Evolutionary conservation across 2,797 vertebrate genomes (phyloP), one percentile per base, ranked within the genome.

Genomic region (Alosa sapidissima): DNA sequence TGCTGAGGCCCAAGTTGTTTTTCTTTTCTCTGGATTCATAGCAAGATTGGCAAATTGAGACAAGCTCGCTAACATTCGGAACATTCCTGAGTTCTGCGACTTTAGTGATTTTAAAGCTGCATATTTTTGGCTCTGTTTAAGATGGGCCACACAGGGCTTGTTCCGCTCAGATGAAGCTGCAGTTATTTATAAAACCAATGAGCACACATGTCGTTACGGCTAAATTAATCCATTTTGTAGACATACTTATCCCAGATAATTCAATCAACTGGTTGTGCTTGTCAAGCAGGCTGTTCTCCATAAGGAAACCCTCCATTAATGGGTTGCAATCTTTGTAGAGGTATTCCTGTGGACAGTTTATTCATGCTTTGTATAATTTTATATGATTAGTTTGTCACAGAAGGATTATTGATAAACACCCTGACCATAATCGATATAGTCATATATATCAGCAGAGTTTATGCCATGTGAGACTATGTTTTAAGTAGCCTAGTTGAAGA

Each of bases 221-320:
- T 45, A 47, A 78, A 19, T 45, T 7, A 78, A 78, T 78, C 41
- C 72, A 78, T 78, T 78, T 78, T 78, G 16, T 19, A 41, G 72
- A 78, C 36, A 75, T 75, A 75, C 33, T 75, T 75, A 75, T 36
- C 68, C 68, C 14, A 36, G 24, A 33, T 68, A 72, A 36, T 72
- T 72, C 33, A 36, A 14, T 72, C 11, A 72, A 36, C 58, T 60
- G 65, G 28, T 14, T 13, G 11, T 14, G 28, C 4, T 72, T n/a
- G 5, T 41, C 36, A 45, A 5, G 2, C 36, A 19, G 36, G 14
- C 36, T 45, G 36, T 19, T 41, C 41, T 78, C 41, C 11, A 47
- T 75, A 45, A 36, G 16, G 28, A 45, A 47, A n/a, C 19, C 7
- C 41, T 21, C 28, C 19, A 19, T 78, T 78, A 3, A 47, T 78